Percentiles rank a stretch among this genome's conserved stretches.
Evolutionary conservation across 1,140 invertebrate genomes (phyloP).

Genomic region (Nomia melanderi): DNA sequence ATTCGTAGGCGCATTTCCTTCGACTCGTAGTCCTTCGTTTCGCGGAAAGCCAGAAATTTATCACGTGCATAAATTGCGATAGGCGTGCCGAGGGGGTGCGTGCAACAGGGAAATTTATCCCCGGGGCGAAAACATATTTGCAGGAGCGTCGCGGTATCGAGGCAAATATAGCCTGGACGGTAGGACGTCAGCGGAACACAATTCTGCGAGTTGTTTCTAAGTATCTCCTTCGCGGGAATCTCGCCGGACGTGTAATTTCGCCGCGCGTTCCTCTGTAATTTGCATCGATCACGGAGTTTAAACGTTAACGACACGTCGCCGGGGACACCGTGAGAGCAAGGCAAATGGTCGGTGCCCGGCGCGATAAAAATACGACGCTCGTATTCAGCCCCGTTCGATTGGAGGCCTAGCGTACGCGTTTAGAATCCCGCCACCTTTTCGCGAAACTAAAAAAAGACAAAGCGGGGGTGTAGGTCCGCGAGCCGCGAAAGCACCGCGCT

Average conservation of each 20-base stretch:
- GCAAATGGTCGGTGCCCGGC: conserved; percentile 6
- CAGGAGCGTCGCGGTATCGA: neutral
- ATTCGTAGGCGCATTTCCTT: no score
- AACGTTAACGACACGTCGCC: conserved; percentile 37
- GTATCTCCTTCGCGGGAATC: conserved; percentile 9
- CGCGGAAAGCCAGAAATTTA: conserved; percentile 2
- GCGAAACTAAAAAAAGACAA: neutral
- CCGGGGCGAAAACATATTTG: neutral
- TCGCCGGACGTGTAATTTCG: conserved; percentile 22
- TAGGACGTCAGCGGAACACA: neutral
- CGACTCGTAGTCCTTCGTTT: no score
- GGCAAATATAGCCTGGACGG: conserved; percentile 25
- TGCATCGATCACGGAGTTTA: conserved; percentile 36
- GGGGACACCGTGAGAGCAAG: conserved; percentile 29
- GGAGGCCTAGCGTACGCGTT: neutral
- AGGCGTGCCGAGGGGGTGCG: neutral
- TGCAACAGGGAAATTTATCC: conserved; percentile 1
- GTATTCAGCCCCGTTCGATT: no score
- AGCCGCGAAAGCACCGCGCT: neutral
- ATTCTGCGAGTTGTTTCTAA: conserved; percentile 5
- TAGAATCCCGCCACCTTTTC: neutral
- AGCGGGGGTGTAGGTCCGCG: neutral
- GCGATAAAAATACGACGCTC: neutral
- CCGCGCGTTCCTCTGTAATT: conserved; percentile 27
- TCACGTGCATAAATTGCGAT: neutral